Percentiles rank a stretch among this genome's conserved stretches.
Evolutionary conservation across 2,797 vertebrate genomes (phyloP).

Genomic region (Macropodus opercularis): DNA sequence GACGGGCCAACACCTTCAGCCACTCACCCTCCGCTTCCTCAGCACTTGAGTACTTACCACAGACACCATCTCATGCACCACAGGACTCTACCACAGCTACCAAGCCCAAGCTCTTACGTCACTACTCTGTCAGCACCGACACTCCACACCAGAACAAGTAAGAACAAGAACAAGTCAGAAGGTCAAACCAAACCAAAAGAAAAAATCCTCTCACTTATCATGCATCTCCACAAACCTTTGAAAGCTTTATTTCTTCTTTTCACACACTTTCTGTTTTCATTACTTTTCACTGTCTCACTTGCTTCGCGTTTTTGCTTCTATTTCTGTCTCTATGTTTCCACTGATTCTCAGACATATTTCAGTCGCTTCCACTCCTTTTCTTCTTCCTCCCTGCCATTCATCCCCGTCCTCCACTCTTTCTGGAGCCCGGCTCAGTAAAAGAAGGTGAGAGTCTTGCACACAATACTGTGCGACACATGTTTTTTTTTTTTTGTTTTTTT

Average conservation of each 20-base stretch:
- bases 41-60: conserved; percentile 59
- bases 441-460: conserved; percentile 63
- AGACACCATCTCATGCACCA: conserved; percentile 29
- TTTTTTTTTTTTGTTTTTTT: background rate
- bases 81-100: conserved; percentile 75
- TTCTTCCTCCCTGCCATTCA: conserved; percentile 59
- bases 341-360: conserved; percentile 60
- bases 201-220: no score
- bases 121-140: conserved; percentile 98
- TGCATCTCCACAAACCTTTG: background rate
- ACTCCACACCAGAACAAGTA: conserved; percentile 93
- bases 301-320: conserved; percentile 13
- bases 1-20: conserved; percentile 91
- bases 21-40: conserved; percentile 82
- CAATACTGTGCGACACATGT: conserved; percentile 7
- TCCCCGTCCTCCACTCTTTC: conserved; percentile 65
- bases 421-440: conserved; percentile 66
- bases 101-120: conserved; percentile 92
- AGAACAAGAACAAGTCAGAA: no score
- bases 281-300: conserved; percentile 22
- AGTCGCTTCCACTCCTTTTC: conserved; percentile 54
- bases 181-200: no score
- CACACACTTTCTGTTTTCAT: conserved; percentile 1
- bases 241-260: background rate
- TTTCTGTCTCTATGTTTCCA: conserved; percentile 22